Conservation (phyloP, 2,113 vertebrate species). For the Xiphorhynchus elegans region DNA sequence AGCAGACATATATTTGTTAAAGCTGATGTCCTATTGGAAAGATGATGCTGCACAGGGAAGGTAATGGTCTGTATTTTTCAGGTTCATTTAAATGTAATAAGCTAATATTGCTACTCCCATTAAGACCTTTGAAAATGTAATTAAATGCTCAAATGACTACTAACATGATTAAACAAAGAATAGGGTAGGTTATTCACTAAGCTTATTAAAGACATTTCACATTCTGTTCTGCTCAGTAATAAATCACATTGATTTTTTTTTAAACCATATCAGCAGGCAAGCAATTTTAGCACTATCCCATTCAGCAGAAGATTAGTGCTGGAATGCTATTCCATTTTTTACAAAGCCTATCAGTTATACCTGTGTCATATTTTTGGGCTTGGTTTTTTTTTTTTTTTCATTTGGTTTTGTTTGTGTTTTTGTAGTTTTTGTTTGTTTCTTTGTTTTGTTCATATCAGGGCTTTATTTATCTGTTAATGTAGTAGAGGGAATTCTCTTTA, state of each 20-base stretch:
- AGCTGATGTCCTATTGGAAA: background rate
- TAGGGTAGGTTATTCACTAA: constrained; percentile 48
- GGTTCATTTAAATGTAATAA: constrained; percentile 71
- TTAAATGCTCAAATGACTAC: constrained; percentile 68
- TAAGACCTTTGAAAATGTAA: constrained; percentile 69
- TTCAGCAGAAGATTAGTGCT: constrained; percentile 10
- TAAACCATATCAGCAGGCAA: constrained; percentile 39
- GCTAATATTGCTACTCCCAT: constrained; percentile 62
- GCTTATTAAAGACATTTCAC: constrained; percentile 65
- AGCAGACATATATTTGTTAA: background rate
- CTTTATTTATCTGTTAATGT: background rate
- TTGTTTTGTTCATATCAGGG: background rate
- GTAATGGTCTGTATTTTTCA: constrained; percentile 48
- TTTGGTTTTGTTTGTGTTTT: background rate
- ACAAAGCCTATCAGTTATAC: background rate
- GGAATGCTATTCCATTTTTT: background rate
- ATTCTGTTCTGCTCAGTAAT: constrained; percentile 32
- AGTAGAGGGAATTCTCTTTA: background rate
- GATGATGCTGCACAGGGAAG: background rate
- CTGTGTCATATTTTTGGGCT: background rate
- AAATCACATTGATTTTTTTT: constrained; percentile 57
- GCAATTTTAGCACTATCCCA: constrained; percentile 23
- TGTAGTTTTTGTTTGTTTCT: too few relatives aligned
- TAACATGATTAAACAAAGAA: constrained; percentile 69
- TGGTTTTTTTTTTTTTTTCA: background rate